phyloP scores from a whole-genome alignment of 2,113 vertebrate genomes.

The Sylvietta virens region DNA sequence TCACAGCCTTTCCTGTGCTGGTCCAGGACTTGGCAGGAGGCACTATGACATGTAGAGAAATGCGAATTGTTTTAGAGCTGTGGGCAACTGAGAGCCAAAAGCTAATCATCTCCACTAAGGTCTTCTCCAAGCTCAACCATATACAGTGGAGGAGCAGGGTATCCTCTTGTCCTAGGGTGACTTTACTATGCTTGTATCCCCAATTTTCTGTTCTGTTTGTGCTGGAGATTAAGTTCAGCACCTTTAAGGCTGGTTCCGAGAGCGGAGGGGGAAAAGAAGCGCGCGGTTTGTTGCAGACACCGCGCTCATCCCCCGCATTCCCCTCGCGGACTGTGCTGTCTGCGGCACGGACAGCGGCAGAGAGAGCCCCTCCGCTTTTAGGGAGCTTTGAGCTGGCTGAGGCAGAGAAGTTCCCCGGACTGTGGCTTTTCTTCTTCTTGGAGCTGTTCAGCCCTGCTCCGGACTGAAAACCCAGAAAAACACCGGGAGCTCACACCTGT shows the following conservation, averaged over 20 bases:
- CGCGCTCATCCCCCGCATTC: not conserved
- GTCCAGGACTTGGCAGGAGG: rapidly evolving
- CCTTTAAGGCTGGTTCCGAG: not conserved
- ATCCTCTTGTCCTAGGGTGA: not conserved
- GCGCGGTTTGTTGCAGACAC: not conserved
- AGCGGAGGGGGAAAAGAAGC: not conserved
- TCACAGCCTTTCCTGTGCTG: not conserved
- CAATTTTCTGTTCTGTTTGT: not conserved
- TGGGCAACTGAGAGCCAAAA: not conserved
- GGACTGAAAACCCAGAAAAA: not conserved
- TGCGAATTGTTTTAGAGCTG: not conserved
- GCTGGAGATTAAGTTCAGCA: not conserved
- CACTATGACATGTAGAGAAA: not conserved
- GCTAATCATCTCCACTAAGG: not conserved
- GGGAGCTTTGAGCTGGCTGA: not conserved
- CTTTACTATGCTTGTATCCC: not conserved
- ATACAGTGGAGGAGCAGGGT: not conserved
- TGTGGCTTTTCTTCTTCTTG: not conserved
- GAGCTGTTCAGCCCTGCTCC: not conserved
- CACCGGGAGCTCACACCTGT: not conserved
- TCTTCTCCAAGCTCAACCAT: not conserved
- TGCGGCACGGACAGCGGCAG: not conserved
- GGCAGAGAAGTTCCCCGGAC: not conserved
- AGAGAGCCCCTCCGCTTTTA: not conserved
- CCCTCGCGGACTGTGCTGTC: not conserved